Percentiles rank a stretch among this genome's conserved stretches.
These are phyloP conservation scores for Protaetia brevitarsis DNA, from an alignment of 1,140 invertebrate species.

Conservation along the genomic window DNA sequence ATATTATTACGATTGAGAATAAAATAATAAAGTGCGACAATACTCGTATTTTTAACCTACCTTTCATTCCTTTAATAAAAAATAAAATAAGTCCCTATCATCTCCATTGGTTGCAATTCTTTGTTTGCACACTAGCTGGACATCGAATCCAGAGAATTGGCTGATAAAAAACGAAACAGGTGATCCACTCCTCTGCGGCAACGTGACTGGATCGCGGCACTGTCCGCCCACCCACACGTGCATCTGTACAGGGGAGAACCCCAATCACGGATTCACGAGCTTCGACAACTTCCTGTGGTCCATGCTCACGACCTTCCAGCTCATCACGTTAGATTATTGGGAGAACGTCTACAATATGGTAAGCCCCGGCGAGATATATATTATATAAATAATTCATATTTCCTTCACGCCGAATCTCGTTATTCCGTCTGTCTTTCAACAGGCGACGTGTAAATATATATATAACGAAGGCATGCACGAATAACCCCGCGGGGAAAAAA, in stretches of 20 bases:
- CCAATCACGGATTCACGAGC: slow-evolving; percentile 88
- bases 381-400: background rate
- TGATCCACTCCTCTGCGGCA: slow-evolving; percentile 79
- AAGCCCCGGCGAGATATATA: slow-evolving; percentile 35
- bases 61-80: no score
- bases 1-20: no score
- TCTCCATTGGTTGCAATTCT: no score
- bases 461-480: no score
- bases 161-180: slow-evolving; percentile 59
- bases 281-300: slow-evolving; percentile 94
- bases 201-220: slow-evolving; percentile 77
- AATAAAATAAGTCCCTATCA: no score
- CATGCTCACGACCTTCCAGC: slow-evolving; percentile 88
- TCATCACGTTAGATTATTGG: slow-evolving; percentile 91
- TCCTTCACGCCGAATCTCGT: no score
- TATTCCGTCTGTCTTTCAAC: no score
- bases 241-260: slow-evolving; percentile 82
- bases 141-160: slow-evolving; percentile 75
- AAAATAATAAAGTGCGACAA: no score
- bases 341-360: slow-evolving; percentile 94
- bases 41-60: no score
- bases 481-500: no score
- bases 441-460: no score
- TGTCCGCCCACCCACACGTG: slow-evolving; percentile 77
- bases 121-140: slow-evolving; percentile 61